Evolutionary conservation across 2,113 vertebrate genomes (phyloP), one percentile per base, ranked within the genome.

Genomic region (Boulengeromyrus knoepffleri): DNA sequence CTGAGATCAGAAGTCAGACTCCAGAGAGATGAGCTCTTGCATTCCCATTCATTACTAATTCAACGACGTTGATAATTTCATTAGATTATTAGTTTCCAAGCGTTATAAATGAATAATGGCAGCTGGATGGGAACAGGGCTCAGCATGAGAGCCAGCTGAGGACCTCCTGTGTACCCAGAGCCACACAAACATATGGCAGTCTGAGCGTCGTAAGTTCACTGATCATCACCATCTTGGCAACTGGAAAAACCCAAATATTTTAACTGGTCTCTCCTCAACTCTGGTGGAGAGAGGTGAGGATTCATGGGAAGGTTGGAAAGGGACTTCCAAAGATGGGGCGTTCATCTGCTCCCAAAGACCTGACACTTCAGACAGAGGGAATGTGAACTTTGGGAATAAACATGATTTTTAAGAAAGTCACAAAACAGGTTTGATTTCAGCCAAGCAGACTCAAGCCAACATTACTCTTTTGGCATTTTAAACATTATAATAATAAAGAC

Each of bases 41-140:
- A 97, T 97, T 97, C 97, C 94, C 95, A 96, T 97, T 98, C 97
- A 99, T 99, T 97, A 99, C 97, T 99, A 97, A 99, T 99, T 99
- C 97, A 99, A 94, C 92, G 97, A 97, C 97, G 97, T 97, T 99
- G 97, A 98, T 99, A 97, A 99, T 99, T 98, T 99, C 97, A 99
- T 99, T 98, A 98, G 97, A 97, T 95, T 95, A 89, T 89, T 85
- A 85, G 77, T 85, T 89, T 89, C 93, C 95, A 89, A 62, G 80
- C 95, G 95, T 95, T 96, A 98, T 98, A 96, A 99, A 98, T 98
- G 98, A 99, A 98, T 97, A 96, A 99, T 98, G 96, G 97, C 80
- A 19, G 50, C 89, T 89, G 89, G 53, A 94, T 95, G 94, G 92
- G 96, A 96, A 98, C 91, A 90, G 94, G 95, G 96, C 92, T 97